These are phyloP conservation scores for Cephalopterus ornatus DNA, from an alignment of 2,113 vertebrate genomes.

Conservation along the genomic window DNA sequence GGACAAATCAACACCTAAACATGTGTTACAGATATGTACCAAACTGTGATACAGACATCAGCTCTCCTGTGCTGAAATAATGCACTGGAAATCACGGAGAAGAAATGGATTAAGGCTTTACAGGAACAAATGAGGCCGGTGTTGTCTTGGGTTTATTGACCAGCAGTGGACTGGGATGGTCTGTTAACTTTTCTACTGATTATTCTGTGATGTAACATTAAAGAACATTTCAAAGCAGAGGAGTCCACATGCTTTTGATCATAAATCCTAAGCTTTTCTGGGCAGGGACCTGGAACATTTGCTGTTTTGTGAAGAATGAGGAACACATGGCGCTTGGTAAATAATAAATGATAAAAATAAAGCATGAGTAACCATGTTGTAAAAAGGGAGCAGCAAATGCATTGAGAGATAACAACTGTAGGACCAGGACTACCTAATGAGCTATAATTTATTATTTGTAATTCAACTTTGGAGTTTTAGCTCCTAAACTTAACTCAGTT, in stretches of 20 bases:
- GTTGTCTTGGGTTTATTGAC: not conserved
- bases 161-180: not conserved
- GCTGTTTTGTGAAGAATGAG: not conserved
- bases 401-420: not conserved
- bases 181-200: not conserved
- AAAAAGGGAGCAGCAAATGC: not conserved
- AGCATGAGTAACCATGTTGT: not conserved
- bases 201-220: not conserved
- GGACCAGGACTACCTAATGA: not conserved
- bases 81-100: not conserved
- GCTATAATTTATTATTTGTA: not conserved
- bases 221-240: not conserved
- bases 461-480: not conserved
- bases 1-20: not conserved
- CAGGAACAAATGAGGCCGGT: not conserved
- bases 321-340: conserved; percentile 5
- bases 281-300: not conserved
- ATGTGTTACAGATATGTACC: not conserved
- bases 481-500: not conserved
- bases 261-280: not conserved
- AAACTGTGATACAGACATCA: not conserved
- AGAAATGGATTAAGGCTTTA: not conserved
- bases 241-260: not conserved
- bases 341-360: conserved; percentile 54
- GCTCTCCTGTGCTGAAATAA: not conserved